These are phyloP conservation scores for Rhinoderma darwinii DNA, from an alignment of 2,113 vertebrate species.

Conservation along the genomic window DNA sequence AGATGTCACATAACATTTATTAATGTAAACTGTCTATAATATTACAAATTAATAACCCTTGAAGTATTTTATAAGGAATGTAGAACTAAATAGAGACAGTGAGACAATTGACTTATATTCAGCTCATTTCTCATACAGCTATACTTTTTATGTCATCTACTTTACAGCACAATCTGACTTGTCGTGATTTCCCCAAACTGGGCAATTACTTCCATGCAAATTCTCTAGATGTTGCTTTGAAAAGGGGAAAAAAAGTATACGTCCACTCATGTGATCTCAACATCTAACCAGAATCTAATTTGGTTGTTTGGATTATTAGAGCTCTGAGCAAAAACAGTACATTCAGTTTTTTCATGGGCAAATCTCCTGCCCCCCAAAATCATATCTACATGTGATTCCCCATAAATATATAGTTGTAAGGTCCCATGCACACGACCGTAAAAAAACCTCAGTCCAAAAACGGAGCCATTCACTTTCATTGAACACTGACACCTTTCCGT, in stretches of 20 bases:
- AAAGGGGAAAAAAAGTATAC: background rate
- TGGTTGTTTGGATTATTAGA: background rate
- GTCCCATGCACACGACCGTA: no score
- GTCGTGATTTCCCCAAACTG: background rate
- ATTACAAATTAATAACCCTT: slow-evolving; percentile 55
- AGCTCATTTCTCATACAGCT: background rate
- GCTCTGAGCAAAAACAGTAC: background rate
- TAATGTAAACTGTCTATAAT: slow-evolving; percentile 51
- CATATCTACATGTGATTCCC: background rate
- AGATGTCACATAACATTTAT: slow-evolving; percentile 52
- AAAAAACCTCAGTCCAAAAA: no score
- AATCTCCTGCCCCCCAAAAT: background rate
- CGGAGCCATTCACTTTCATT: no score
- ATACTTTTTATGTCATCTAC: slow-evolving; percentile 9
- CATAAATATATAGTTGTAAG: background rate
- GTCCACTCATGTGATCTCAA: background rate
- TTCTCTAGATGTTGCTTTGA: background rate
- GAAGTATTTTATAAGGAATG: slow-evolving; percentile 31
- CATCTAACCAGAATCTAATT: background rate
- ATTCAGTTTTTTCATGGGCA: background rate
- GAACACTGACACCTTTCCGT: no score
- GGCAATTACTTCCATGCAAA: background rate
- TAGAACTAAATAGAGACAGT: slow-evolving; percentile 21
- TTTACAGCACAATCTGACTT: background rate
- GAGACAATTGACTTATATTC: slow-evolving; percentile 21